A percentile compares a stretch with the other conserved stretches of the same genome.
phyloP scores from a whole-genome alignment of 2,888 invertebrate species.

The Schizaphis graminum region DNA sequence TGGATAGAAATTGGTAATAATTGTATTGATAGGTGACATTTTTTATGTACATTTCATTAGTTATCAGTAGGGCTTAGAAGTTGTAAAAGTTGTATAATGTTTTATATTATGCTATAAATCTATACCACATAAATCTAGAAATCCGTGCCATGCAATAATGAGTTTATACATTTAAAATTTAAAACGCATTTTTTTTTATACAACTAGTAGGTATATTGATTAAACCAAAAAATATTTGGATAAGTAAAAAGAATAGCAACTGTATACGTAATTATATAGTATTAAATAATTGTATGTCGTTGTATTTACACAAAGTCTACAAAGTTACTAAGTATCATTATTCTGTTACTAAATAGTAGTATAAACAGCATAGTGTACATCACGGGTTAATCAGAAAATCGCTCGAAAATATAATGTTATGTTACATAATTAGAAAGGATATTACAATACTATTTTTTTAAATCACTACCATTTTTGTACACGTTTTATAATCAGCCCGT shows the following conservation, averaged over 20 bases:
- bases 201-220: not conserved
- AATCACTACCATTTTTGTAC: not conserved
- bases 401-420: not conserved
- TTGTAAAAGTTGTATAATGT: too few relatives aligned
- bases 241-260: not conserved
- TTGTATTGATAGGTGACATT: not conserved
- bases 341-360: not conserved
- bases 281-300: not conserved
- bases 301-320: not conserved
- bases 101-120: too few relatives aligned
- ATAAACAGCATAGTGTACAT: not conserved
- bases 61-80: not conserved
- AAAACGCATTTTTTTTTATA: too few relatives aligned
- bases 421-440: not conserved
- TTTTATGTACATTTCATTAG: not conserved
- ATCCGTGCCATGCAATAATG: too few relatives aligned
- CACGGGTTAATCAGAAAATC: not conserved
- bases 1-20: not conserved
- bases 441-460: not conserved
- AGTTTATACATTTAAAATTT: too few relatives aligned
- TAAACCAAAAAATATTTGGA: not conserved
- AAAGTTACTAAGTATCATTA: not conserved
- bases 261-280: not conserved
- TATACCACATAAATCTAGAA: too few relatives aligned
- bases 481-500: not conserved